These are phyloP conservation scores for Sternotherus odoratus DNA, from an alignment of 2,797 vertebrate genomes.

Conservation along the genomic window DNA sequence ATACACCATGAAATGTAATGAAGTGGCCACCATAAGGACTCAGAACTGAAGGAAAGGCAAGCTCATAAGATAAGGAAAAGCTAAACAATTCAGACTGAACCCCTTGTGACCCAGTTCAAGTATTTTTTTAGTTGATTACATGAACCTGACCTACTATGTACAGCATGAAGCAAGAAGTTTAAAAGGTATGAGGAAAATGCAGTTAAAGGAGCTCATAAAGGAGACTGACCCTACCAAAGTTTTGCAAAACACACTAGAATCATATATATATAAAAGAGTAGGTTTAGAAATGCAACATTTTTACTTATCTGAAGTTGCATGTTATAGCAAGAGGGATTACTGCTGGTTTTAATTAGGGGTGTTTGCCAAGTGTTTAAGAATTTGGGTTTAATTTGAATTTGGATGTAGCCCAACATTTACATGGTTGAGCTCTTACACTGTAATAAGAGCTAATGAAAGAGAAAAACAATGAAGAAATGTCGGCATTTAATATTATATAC, in stretches of 20 bases:
- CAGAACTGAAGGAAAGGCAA: slow-evolving; percentile 4
- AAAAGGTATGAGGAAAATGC: slow-evolving; percentile 74
- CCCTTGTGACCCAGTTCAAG: slow-evolving; percentile 70
- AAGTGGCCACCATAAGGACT: slow-evolving; percentile 8
- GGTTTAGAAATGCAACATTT: slow-evolving; percentile 54
- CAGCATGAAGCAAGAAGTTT: slow-evolving; percentile 55
- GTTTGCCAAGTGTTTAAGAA: slow-evolving; percentile 59
- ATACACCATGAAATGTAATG: slow-evolving; percentile 24
- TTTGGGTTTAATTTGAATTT: slow-evolving; percentile 70
- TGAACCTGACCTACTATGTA: slow-evolving; percentile 65
- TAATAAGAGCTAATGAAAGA: slow-evolving; percentile 43
- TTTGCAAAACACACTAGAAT: slow-evolving; percentile 71
- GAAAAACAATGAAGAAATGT: slow-evolving; percentile 59
- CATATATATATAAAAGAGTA: slow-evolving; percentile 5
- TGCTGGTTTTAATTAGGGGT: slow-evolving; percentile 63
- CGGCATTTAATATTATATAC: slow-evolving; percentile 57
- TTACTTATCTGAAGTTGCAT: slow-evolving; percentile 62
- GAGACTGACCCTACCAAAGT: slow-evolving; percentile 70
- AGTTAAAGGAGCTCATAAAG: slow-evolving; percentile 78
- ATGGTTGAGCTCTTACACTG: slow-evolving; percentile 57
- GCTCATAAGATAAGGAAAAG: slow-evolving; percentile 50
- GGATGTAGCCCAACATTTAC: slow-evolving; percentile 53
- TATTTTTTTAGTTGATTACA: slow-evolving; percentile 54
- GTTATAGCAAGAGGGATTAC: slow-evolving; percentile 27
- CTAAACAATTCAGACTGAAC: slow-evolving; percentile 63